Evolutionary conservation across 1,140 invertebrate genomes (phyloP).

Genomic region (Caenorhabditis briggsae): DNA sequence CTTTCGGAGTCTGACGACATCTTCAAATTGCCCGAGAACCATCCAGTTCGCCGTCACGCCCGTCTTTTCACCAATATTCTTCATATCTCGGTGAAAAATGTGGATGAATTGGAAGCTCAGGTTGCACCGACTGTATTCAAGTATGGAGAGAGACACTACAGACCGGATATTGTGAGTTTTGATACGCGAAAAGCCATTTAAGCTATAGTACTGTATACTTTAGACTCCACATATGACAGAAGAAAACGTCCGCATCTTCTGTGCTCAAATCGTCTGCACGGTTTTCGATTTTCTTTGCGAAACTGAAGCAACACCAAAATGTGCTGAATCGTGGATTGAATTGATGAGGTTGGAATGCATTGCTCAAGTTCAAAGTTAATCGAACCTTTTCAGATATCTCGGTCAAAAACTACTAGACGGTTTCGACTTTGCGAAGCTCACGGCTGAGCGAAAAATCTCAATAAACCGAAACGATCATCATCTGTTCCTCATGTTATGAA

Average conservation of each 20-base stretch:
- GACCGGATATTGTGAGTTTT: slow-evolving; percentile 49
- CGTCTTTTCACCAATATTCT: slow-evolving; percentile 66
- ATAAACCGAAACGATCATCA: slow-evolving; percentile 70
- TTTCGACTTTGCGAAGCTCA: slow-evolving; percentile 67
- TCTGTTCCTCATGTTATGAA: slow-evolving; percentile 63
- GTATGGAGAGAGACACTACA: slow-evolving; percentile 66
- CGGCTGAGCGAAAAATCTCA: slow-evolving; percentile 55
- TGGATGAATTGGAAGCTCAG: slow-evolving; percentile 69
- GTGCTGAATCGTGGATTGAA: slow-evolving; percentile 67
- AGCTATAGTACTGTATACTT: neutral
- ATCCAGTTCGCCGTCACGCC: slow-evolving; percentile 62
- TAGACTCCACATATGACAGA: slow-evolving; percentile 66
- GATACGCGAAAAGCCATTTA: too few relatives aligned
- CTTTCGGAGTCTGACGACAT: slow-evolving; percentile 55
- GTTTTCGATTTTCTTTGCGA: slow-evolving; percentile 65
- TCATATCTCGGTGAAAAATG: slow-evolving; percentile 68
- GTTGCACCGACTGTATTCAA: slow-evolving; percentile 68
- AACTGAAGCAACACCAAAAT: slow-evolving; percentile 60
- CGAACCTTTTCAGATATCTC: slow-evolving; percentile 55
- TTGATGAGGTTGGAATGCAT: slow-evolving; percentile 61
- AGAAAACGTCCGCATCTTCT: slow-evolving; percentile 66
- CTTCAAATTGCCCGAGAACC: slow-evolving; percentile 59
- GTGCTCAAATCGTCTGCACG: slow-evolving; percentile 69
- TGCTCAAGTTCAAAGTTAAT: neutral
- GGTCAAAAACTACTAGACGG: slow-evolving; percentile 68